Base-by-base conservation (phyloP, 2,797 vertebrate species). In the Hafferia zeledoni region DNA sequence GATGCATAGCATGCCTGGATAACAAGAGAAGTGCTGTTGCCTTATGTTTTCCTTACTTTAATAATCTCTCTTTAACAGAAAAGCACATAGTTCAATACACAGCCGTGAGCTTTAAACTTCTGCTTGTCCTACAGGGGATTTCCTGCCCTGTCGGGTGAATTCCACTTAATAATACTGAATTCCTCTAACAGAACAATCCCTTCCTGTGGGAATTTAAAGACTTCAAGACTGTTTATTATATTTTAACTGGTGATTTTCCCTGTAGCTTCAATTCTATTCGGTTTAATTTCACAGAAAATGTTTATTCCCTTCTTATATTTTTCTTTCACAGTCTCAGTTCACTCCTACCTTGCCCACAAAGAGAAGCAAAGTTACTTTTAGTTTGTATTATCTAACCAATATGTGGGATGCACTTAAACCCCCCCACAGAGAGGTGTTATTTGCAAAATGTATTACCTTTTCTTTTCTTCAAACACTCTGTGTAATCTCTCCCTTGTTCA, bases 401-500 rank as follows among this genome's bases (percentile, higher is more conserved):
- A 91, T 11, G 80, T 94, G 83, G 94, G 93, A 94, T 94, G 95
- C 94, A 91, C 91, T 94, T 94, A 95, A 97, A 49, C 94, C 89
- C 94, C 80, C 95, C 92, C 70, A 89, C 76, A 91, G 94, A 97
- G 96, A 96, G 95, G 92, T 96, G 95, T 94, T 97, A 96, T 97
- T 97, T 97, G 93, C 96, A 95, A 96, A 96, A 94, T 76, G 85
- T 97, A 97, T 96, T 97, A 94, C 95, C 89, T 93, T 92, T 94
- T 91, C 95, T 94, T 96, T 94, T 94, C 94, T 90, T 96, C 96
- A 96, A 96, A 95, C 95, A 96, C 59, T 88, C 82, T 10, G 22
- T 63, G 89, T 96, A 96, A 97, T 94, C 95, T 94, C 94, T 92
- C 72, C 95, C 92, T 83, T 72, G 87, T 85, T 81, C 47, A 25